phyloP scores from a whole-genome alignment of 2,797 vertebrate genomes.

The Euthynnus affinis region DNA sequence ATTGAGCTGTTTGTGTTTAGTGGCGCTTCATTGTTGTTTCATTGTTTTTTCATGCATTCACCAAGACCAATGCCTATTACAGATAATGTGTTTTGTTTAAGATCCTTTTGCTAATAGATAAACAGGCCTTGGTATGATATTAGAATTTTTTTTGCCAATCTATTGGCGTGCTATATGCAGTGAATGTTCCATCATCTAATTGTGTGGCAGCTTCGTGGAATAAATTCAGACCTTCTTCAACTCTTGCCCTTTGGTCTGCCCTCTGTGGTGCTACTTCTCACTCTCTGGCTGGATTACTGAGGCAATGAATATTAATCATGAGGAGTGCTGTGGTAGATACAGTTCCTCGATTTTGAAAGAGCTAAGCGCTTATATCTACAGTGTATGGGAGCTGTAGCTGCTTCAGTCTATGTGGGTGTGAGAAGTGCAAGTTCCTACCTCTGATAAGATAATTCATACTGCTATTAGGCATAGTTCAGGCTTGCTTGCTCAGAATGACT shows the following conservation, averaged over 20 bases:
- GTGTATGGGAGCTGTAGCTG: conserved; percentile 43
- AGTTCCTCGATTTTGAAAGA: conserved; percentile 42
- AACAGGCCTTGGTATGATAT: background rate
- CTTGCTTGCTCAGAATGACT: conserved; percentile 25
- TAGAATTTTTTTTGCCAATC: background rate
- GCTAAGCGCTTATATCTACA: conserved; percentile 33
- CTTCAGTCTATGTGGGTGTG: conserved; percentile 68
- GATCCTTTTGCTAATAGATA: background rate
- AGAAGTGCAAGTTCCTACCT: conserved; percentile 49
- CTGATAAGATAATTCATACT: conserved; percentile 62
- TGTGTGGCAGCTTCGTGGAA: conserved; percentile 49
- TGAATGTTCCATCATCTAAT: conserved; percentile 14
- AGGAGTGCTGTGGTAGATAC: conserved; percentile 50
- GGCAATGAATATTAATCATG: conserved; percentile 72
- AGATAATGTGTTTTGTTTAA: background rate
- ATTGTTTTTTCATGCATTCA: conserved; percentile 30
- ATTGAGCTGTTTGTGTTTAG: conserved; percentile 67
- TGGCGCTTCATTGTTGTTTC: conserved; percentile 28
- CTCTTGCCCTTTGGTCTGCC: conserved; percentile 63
- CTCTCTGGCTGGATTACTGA: conserved; percentile 58
- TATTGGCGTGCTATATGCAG: conserved; percentile 7
- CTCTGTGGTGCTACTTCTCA: conserved; percentile 42
- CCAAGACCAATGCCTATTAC: conserved; percentile 25
- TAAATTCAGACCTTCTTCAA: conserved; percentile 62
- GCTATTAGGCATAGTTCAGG: conserved; percentile 39